These are phyloP conservation scores for Brachypodius melanocephalos DNA, from an alignment of 2,113 vertebrate species.

Conservation along the genomic window DNA sequence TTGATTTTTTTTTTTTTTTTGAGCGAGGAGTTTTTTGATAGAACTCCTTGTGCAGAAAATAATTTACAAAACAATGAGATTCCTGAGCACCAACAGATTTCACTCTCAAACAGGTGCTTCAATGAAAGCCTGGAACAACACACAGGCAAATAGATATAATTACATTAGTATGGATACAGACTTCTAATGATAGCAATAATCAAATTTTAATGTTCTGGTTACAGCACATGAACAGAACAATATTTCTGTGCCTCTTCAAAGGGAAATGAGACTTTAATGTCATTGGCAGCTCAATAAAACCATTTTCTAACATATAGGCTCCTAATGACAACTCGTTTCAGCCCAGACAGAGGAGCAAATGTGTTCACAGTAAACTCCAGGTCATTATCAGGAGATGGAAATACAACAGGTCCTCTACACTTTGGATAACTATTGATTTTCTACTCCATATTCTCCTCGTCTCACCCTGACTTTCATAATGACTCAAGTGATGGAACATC, in stretches of 20 bases:
- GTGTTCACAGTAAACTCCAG: slow-evolving; percentile 57
- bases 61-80: background rate
- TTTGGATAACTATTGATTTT: slow-evolving; percentile 67
- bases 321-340: slow-evolving; percentile 66
- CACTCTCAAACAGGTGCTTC: background rate
- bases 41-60: background rate
- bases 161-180: background rate
- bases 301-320: slow-evolving; percentile 31
- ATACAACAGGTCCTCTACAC: slow-evolving; percentile 42
- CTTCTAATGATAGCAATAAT: slow-evolving; percentile 44
- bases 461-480: slow-evolving; percentile 66
- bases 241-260: slow-evolving; percentile 66
- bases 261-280: slow-evolving; percentile 68
- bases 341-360: slow-evolving; percentile 45
- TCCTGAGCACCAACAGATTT: background rate
- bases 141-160: background rate
- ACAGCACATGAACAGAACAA: slow-evolving; percentile 37
- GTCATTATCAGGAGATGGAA: slow-evolving; percentile 58
- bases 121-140: background rate
- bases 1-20: slow-evolving; percentile 7
- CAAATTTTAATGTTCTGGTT: slow-evolving; percentile 63
- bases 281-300: slow-evolving; percentile 66
- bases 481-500: slow-evolving; percentile 55
- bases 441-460: slow-evolving; percentile 39
- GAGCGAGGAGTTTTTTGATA: background rate